Evolutionary conservation across 2,113 vertebrate species (phyloP).

Genomic region (Xerus inauris): DNA sequence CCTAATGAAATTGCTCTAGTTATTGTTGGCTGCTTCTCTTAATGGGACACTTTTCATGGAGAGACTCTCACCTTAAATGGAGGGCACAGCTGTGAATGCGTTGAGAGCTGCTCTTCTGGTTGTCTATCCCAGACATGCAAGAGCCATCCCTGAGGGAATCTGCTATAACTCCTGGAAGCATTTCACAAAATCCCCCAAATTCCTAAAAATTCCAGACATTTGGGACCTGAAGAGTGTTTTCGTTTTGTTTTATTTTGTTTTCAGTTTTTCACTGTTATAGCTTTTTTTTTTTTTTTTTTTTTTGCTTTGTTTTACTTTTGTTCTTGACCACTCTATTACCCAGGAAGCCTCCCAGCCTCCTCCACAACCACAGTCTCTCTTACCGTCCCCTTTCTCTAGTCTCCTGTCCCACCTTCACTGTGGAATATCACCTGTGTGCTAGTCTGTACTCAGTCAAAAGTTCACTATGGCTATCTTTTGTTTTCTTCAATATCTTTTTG

Average conservation of each 20-base stretch:
- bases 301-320: neutral
- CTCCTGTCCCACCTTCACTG: neutral
- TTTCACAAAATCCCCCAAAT: neutral
- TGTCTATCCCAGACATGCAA: neutral
- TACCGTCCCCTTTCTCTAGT: no score
- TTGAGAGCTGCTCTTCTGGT: neutral
- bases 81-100: rapidly evolving
- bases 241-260: no score
- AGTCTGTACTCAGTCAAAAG: neutral
- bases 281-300: neutral
- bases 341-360: neutral
- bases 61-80: neutral
- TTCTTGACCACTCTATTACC: neutral
- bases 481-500: neutral
- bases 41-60: neutral
- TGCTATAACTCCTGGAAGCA: rapidly evolving
- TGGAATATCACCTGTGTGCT: neutral
- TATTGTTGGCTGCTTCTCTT: neutral
- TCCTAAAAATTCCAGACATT: neutral
- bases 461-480: neutral
- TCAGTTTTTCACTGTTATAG: neutral
- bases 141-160: rapidly evolving
- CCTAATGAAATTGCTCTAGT: neutral
- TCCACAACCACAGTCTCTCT: neutral
- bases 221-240: neutral